Conservation (phyloP, 2,797 vertebrate species). For the Brotula barbata region DNA sequence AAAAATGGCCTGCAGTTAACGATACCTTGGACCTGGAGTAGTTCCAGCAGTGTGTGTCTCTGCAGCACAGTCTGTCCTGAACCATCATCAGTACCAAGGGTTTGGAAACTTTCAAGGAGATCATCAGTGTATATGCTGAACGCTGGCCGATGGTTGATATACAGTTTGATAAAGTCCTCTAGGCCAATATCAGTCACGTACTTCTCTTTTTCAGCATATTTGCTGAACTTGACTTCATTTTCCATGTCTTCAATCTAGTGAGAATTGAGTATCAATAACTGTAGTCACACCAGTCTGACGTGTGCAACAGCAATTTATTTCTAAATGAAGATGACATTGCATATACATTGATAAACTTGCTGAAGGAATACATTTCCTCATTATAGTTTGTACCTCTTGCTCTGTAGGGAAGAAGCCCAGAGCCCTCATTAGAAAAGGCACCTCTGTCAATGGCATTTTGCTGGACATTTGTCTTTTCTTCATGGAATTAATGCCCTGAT, state of each 20-base stretch:
- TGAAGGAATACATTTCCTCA: not conserved
- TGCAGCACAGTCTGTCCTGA: conserved; percentile 70
- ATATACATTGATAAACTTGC: not conserved
- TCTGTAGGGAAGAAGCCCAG: conserved; percentile 91
- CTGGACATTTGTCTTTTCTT: conserved; percentile 81
- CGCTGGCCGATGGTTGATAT: conserved; percentile 89
- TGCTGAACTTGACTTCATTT: conserved; percentile 91
- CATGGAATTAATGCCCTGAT: conserved; percentile 82
- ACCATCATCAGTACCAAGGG: conserved; percentile 76
- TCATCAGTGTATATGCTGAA: conserved; percentile 78
- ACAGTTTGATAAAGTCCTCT: conserved; percentile 90
- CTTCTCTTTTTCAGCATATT: conserved; percentile 84
- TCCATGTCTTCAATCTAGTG: conserved; percentile 88
- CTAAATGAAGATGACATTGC: not conserved
- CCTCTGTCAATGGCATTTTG: conserved; percentile 83
- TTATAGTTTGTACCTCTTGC: conserved; percentile 80
- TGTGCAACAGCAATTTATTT: not conserved
- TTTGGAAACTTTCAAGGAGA: conserved; percentile 76
- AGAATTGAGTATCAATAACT: conserved; percentile 3
- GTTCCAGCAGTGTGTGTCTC: conserved; percentile 80
- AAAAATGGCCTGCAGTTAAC: not conserved
- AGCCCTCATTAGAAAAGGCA: conserved; percentile 89
- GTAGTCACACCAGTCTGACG: not conserved
- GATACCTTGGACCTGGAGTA: conserved; percentile 86
- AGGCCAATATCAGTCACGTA: conserved; percentile 84